These are phyloP conservation scores for Timema podura DNA, from an alignment of 2,888 invertebrate genomes.

Conservation along the genomic window DNA sequence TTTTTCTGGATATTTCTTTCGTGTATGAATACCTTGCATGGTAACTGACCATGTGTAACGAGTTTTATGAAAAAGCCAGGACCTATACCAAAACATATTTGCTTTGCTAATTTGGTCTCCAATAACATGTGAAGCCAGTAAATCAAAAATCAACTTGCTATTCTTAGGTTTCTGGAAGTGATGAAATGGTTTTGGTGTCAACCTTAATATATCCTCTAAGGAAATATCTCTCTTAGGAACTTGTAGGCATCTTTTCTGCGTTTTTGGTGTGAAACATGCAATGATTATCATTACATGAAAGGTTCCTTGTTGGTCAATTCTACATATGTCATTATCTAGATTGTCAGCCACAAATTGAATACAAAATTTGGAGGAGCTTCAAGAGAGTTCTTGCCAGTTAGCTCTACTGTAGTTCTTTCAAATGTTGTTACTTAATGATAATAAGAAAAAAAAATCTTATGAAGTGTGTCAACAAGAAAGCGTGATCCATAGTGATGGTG, in stretches of 20 bases:
- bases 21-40: too few species aligned
- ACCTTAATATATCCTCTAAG: too few species aligned
- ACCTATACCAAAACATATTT: too few species aligned
- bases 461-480: not conserved
- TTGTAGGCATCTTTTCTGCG: not conserved
- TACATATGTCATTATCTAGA: conserved; percentile 3
- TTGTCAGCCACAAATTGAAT: not conserved
- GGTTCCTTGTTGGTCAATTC: not conserved
- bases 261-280: not conserved
- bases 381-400: not conserved
- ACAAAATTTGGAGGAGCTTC: not conserved
- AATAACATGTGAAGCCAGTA: too few species aligned
- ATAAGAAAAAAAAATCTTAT: not conserved
- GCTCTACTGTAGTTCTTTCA: not conserved
- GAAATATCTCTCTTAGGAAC: not conserved
- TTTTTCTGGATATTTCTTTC: too few species aligned
- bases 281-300: conserved; percentile 7
- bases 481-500: conserved; percentile 2
- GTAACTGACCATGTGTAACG: too few species aligned
- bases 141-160: too few species aligned
- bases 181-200: too few species aligned
- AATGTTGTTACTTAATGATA: not conserved
- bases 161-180: too few species aligned
- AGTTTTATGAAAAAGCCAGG: too few species aligned
- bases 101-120: too few species aligned